Percentiles rank a stretch among this genome's conserved stretches.
Evolutionary conservation across 2,113 vertebrate genomes (phyloP).

Genomic region (Brachirus orientalis): DNA sequence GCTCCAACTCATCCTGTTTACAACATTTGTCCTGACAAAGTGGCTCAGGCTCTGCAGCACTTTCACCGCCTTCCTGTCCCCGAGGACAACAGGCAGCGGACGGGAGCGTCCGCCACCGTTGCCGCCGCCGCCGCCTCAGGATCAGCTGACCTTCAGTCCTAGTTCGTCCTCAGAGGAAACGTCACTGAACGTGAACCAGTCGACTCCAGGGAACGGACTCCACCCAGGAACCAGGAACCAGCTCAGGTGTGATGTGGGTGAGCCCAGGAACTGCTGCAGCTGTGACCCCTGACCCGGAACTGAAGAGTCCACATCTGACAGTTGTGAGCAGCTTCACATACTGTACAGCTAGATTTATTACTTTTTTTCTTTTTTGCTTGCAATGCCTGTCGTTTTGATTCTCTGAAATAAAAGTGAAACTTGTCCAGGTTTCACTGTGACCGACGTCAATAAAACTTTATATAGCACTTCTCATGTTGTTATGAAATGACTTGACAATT

Average conservation of each 20-base stretch:
- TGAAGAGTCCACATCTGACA: too few species aligned
- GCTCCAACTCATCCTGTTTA: conserved; percentile 94
- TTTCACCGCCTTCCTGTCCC: conserved; percentile 88
- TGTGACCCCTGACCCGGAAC: too few species aligned
- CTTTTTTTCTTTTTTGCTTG: conserved; percentile 28
- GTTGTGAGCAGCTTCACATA: neutral
- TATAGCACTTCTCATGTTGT: conserved; percentile 43
- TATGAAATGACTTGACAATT: neutral
- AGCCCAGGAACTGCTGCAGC: neutral
- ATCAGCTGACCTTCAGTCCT: conserved; percentile 34
- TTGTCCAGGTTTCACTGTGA: conserved; percentile 44
- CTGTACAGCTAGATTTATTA: neutral
- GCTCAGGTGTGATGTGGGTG: conserved; percentile 3
- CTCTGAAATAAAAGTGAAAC: conserved; percentile 53
- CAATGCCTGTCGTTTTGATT: conserved; percentile 37
- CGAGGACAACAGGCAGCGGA: conserved; percentile 40
- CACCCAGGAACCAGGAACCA: neutral
- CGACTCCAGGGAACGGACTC: conserved; percentile 12
- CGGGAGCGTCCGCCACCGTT: neutral
- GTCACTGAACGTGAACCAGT: neutral
- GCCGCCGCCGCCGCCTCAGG: neutral
- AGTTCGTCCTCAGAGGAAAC: conserved; percentile 20
- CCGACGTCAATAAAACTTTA: conserved; percentile 53
- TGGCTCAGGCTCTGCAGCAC: conserved; percentile 86
- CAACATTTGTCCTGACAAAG: conserved; percentile 94